Evolutionary conservation across 1,140 invertebrate genomes (phyloP).

Genomic region (Saxidomus purpurata): DNA sequence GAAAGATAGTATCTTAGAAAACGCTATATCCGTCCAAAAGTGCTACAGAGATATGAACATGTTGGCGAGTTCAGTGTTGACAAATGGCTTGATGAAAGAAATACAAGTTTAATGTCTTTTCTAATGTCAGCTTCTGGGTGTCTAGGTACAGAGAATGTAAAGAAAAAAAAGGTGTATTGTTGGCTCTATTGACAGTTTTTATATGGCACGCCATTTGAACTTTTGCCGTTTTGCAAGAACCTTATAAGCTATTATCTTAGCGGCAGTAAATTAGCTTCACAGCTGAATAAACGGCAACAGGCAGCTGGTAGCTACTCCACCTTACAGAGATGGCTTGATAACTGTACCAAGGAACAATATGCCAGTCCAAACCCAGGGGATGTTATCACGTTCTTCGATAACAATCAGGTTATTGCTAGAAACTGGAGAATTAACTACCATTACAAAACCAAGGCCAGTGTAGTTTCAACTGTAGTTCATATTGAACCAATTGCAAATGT

Average conservation of each 20-base stretch:
- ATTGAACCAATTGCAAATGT: not conserved
- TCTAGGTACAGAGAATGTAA: not conserved
- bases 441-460: not conserved
- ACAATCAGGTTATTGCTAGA: slow-evolving; percentile 2
- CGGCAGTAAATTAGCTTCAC: not conserved
- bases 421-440: not conserved
- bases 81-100: not conserved
- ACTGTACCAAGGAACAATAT: too few species aligned
- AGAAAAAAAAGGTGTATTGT: not conserved
- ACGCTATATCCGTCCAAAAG: not conserved
- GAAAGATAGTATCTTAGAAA: not conserved
- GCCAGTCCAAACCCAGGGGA: not conserved
- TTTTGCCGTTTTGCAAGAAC: not conserved
- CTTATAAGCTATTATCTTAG: not conserved
- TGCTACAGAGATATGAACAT: too few species aligned
- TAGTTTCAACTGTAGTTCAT: not conserved
- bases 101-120: not conserved
- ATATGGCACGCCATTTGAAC: not conserved
- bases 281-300: not conserved
- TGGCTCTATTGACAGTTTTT: not conserved
- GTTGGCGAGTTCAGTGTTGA: not conserved
- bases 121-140: not conserved
- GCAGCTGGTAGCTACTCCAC: not conserved
- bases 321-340: not conserved
- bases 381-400: not conserved